Evolutionary conservation across 2,113 vertebrate species (phyloP), one percentile per base, ranked within the genome.

Genomic region (Psittacula cyanocephala): DNA sequence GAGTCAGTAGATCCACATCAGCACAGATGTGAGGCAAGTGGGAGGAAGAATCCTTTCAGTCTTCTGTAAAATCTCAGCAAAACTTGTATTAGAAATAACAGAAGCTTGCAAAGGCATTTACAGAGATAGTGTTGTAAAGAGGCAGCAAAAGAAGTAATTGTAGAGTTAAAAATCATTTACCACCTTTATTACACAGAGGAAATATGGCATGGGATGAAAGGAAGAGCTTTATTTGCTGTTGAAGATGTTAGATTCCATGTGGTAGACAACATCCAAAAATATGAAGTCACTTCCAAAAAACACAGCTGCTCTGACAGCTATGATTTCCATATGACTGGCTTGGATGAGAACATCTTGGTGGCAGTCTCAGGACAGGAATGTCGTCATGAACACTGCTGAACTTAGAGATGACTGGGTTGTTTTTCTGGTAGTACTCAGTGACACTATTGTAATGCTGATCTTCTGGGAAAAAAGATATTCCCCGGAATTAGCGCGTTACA

Each of bases 281-380:
- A 96, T 80, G 83, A 95, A 95, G 70, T 96, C 78, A 63, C 88
- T 95, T 97, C 96, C 96, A 97, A 81, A 95, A 91, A 87, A 63
- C 96, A 95, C 96, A 97, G 96, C 96, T 97, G 96, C 83, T 94
- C 83, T 43, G 80, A 63, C 83, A 47, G 88, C 96, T 93, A 64
- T 92, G 96, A 93, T 35, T 95, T 91, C 91, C 95, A 85, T 94
- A 86, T 87, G 93, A 77, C 88, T 63, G 88, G 76, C 65, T 44
- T 89, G 83, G 75, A 77, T 22, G 86, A 94, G 88, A 94, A 86
- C 88, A 92, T 82, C 90, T 90, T 72, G 46, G 91, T 95, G 95
- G 92, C 92, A 93, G 77, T 76, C 62, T 90, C 5, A 0, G 92
- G 88, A 79, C 86, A 95, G 86, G 77, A 96, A 89, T 89, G 94